Conservation (phyloP, 2,797 vertebrate genomes). For the Bradypodion pumilum region DNA sequence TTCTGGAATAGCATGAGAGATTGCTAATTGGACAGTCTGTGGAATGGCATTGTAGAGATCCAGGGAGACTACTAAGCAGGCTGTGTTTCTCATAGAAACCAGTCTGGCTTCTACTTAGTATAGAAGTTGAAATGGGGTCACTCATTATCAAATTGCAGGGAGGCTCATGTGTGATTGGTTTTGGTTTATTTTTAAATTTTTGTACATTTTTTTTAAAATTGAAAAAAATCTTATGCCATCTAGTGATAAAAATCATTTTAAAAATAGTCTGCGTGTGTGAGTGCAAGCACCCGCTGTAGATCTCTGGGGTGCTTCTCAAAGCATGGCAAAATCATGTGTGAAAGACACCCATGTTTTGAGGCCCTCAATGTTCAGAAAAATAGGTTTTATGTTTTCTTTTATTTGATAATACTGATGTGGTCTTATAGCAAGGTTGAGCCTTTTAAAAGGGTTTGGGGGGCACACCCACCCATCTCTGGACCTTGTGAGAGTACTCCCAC, state of each 20-base stretch:
- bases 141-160: background rate
- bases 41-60: background rate
- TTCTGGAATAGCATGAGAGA: background rate
- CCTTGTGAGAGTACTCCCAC: too few relatives aligned
- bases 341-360: background rate
- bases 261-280: too few relatives aligned
- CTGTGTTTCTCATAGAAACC: background rate
- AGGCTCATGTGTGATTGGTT: background rate
- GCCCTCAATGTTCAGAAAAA: background rate
- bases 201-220: too few relatives aligned
- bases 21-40: background rate
- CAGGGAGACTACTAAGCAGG: background rate
- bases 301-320: too few relatives aligned
- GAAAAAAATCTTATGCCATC: too few relatives aligned
- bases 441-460: too few relatives aligned
- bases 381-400: background rate
- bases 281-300: too few relatives aligned
- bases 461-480: too few relatives aligned
- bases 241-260: too few relatives aligned
- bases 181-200: too few relatives aligned
- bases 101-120: background rate
- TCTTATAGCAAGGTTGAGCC: too few relatives aligned
- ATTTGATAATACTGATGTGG: background rate
- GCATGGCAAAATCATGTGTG: too few relatives aligned
- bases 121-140: background rate